These are phyloP conservation scores for Chloromyia formosa DNA, from an alignment of 2,888 invertebrate genomes.

Conservation along the genomic window DNA sequence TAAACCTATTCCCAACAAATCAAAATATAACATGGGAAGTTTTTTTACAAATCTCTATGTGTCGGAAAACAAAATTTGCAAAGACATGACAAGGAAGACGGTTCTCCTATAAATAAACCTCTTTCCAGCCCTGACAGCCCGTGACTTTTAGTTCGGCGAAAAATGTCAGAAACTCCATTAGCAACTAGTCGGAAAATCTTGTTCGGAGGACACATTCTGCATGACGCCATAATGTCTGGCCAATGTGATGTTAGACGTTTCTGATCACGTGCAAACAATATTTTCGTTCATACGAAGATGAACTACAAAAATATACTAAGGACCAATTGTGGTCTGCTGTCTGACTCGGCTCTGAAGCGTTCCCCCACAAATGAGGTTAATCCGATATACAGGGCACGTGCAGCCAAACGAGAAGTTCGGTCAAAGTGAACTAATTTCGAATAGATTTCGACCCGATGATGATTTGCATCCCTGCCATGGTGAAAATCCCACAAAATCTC, in stretches of 20 bases:
- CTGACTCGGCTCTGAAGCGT: neutral
- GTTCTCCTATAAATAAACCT: no score
- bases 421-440: neutral
- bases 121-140: no score
- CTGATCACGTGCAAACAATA: conserved; percentile 11
- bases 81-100: no score
- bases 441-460: neutral
- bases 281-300: neutral
- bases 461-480: neutral
- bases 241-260: neutral
- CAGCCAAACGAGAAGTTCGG: neutral
- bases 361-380: neutral
- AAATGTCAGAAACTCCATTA: no score
- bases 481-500: neutral
- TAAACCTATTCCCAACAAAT: no score
- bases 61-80: no score
- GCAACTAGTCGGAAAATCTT: no score
- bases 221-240: conserved; percentile 21
- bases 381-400: neutral
- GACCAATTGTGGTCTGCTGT: no score
- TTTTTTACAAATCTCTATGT: no score
- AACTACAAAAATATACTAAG: neutral
- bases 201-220: no score
- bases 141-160: no score
- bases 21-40: no score